These are phyloP conservation scores for Choloepus hoffmanni DNA, from an alignment of 2,113 vertebrate genomes.

Conservation along the genomic window DNA sequence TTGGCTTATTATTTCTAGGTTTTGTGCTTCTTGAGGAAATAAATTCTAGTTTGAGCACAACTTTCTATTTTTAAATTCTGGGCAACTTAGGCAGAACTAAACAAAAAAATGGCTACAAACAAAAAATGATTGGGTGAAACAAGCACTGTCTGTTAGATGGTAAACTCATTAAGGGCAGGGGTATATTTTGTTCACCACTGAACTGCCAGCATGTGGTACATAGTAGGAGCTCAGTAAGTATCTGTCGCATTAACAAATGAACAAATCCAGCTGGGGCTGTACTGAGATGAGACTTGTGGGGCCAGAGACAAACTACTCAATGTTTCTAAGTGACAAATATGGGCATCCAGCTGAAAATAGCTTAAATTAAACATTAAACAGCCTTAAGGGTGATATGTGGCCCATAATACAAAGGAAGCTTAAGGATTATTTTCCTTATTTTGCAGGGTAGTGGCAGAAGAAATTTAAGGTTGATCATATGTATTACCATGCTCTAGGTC, in stretches of 20 bases:
- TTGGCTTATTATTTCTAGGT: not conserved
- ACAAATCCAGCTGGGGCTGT: not conserved
- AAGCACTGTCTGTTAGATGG: not conserved
- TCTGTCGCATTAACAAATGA: not conserved
- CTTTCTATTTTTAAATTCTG: not conserved
- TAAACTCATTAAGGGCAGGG: fast-evolving
- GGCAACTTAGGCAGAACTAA: too few relatives aligned
- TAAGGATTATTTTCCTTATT: not conserved
- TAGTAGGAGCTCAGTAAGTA: too few relatives aligned
- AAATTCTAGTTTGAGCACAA: not conserved
- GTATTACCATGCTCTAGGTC: not conserved
- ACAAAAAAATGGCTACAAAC: not conserved
- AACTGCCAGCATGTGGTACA: not conserved
- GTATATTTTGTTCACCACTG: not conserved
- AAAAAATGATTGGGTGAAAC: not conserved
- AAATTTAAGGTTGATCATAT: not conserved
- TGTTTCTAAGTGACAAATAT: not conserved
- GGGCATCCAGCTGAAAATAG: not conserved
- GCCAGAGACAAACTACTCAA: not conserved
- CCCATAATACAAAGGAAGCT: not conserved
- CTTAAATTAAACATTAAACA: not conserved
- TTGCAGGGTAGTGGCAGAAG: not conserved
- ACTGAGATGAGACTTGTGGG: not conserved
- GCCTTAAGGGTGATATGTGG: not conserved
- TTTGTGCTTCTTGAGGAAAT: not conserved